phyloP scores from a whole-genome alignment of 1,140 invertebrate genomes.

The Varroa destructor region DNA sequence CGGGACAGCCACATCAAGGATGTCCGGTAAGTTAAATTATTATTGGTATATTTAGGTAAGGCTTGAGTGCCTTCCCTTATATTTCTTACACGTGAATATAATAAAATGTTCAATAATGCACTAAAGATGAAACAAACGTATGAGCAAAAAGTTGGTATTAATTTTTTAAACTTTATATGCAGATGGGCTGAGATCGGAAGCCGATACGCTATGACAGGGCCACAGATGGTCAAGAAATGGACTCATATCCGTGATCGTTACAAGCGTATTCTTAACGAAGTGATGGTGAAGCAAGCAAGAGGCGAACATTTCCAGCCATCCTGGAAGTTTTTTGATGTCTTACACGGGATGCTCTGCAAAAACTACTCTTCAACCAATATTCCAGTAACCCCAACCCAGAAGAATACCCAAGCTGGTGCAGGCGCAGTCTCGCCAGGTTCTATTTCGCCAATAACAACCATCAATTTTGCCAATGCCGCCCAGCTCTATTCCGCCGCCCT shows the following conservation, averaged over 20 bases:
- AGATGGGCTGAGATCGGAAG: conserved; percentile 25
- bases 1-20: conserved; percentile 26
- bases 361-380: conserved; percentile 22
- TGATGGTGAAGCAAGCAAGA: conserved; percentile 11
- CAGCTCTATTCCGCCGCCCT: conserved; percentile 15
- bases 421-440: background rate
- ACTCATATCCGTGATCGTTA: conserved; percentile 24
- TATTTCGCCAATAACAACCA: conserved; percentile 6
- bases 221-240: conserved; percentile 26
- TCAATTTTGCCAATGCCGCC: conserved; percentile 12
- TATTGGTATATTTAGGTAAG: background rate
- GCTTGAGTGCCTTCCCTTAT: background rate
- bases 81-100: background rate
- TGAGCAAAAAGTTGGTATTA: background rate
- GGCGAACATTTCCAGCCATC: conserved; percentile 20
- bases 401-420: background rate
- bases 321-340: conserved; percentile 22
- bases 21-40: conserved; percentile 8
- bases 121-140: too few species aligned
- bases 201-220: conserved; percentile 19
- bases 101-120: too few species aligned
- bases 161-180: background rate
- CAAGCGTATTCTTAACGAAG: conserved; percentile 23
- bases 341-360: conserved; percentile 20
- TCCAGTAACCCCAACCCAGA: background rate